Evolutionary conservation across 2,888 invertebrate genomes (phyloP).

Genomic region (Melanotus villosus): DNA sequence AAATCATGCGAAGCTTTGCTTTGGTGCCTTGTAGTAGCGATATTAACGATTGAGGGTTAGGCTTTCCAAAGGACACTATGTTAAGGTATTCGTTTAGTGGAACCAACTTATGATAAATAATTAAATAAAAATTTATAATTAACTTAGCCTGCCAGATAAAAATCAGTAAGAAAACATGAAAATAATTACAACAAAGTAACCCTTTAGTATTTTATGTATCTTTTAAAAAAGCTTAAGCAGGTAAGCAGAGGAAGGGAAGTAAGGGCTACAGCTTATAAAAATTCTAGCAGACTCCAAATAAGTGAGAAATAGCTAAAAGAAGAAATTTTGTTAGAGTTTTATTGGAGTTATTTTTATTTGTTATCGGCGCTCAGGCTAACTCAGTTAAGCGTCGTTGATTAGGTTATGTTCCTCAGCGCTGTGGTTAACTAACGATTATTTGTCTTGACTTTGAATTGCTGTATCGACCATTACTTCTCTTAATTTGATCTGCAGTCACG

Average conservation of each 20-base stretch:
- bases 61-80: not conserved
- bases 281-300: constrained; percentile 43
- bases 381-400: constrained; percentile 52
- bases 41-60: constrained; percentile 8
- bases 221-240: too few species aligned
- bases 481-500: constrained; percentile 29
- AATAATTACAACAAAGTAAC: too few species aligned
- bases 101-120: too few species aligned
- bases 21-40: constrained; percentile 12
- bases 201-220: too few species aligned
- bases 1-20: constrained; percentile 34
- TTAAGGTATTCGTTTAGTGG: not conserved
- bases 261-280: too few species aligned
- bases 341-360: constrained; percentile 61
- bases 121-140: too few species aligned
- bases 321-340: constrained; percentile 56
- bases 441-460: constrained; percentile 52
- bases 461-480: constrained; percentile 23
- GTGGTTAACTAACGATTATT: constrained; percentile 50
- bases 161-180: too few species aligned
- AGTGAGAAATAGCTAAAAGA: constrained; percentile 53
- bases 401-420: constrained; percentile 50
- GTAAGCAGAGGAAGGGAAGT: too few species aligned
- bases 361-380: constrained; percentile 57
- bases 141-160: too few species aligned